Conservation (phyloP, 2,888 invertebrate genomes). For the Brachyopa scutellaris region DNA sequence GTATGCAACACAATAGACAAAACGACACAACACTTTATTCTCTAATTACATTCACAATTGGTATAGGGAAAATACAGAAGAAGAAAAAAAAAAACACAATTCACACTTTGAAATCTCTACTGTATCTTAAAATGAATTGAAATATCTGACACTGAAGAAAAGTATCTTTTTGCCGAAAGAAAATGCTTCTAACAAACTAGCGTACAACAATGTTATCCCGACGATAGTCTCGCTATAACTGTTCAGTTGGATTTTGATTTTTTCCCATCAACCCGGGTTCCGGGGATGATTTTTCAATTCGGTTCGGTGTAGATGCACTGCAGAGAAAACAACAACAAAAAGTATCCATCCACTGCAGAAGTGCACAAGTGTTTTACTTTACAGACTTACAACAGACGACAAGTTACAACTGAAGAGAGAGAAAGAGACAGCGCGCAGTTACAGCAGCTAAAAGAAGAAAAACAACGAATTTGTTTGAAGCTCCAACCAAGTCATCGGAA, state of each 20-base stretch:
- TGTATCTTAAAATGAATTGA: background rate
- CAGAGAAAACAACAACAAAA: background rate
- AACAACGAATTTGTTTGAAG: too few species aligned
- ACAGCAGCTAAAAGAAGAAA: too few species aligned
- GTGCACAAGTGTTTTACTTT: slow-evolving; percentile 31
- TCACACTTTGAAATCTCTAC: too few species aligned
- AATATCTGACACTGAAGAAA: background rate
- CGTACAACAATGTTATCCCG: slow-evolving; percentile 54
- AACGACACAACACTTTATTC: background rate
- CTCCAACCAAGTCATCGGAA: too few species aligned
- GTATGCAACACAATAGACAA: slow-evolving; percentile 6
- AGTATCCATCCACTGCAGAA: slow-evolving; percentile 17
- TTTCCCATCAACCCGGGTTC: slow-evolving; percentile 58
- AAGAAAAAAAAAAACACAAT: background rate
- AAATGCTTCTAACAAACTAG: slow-evolving; percentile 7
- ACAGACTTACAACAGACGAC: slow-evolving; percentile 30
- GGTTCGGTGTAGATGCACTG: background rate
- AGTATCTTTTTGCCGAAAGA: slow-evolving; percentile 17
- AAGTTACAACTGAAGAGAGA: too few species aligned
- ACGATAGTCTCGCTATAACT: slow-evolving; percentile 69
- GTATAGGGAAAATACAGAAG: too few species aligned
- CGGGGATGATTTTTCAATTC: slow-evolving; percentile 37
- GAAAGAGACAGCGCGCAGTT: too few species aligned
- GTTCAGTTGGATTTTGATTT: slow-evolving; percentile 56
- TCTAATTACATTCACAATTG: background rate